A percentile compares a stretch with the other conserved stretches of the same genome.
phyloP scores from a whole-genome alignment of 1,140 invertebrate genomes.

The Octopus sinensis region DNA sequence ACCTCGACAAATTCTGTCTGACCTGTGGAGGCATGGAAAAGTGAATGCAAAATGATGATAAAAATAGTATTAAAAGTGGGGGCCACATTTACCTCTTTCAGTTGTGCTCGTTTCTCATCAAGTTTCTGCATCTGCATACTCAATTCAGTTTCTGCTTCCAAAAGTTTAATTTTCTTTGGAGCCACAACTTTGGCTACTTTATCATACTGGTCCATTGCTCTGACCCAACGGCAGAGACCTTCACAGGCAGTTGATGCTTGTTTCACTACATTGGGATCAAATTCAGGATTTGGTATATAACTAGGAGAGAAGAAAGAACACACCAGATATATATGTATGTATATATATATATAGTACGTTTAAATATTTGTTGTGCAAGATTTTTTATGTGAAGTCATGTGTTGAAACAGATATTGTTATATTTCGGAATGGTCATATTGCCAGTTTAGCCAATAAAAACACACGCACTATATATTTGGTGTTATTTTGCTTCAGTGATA shows the following conservation, averaged over 20 bases:
- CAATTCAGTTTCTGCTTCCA: slow-evolving; percentile 54
- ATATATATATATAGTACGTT: too few species aligned
- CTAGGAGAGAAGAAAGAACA: slow-evolving; percentile 38
- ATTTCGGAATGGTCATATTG: too few species aligned
- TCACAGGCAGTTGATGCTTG: slow-evolving; percentile 58
- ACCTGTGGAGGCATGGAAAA: background rate
- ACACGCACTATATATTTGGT: too few species aligned
- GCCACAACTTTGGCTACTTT: slow-evolving; percentile 60
- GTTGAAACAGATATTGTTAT: too few species aligned
- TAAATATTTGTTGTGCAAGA: too few species aligned
- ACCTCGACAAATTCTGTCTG: too few species aligned
- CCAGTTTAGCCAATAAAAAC: too few species aligned
- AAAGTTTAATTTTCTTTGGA: slow-evolving; percentile 61
- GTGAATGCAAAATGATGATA: background rate
- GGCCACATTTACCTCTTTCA: slow-evolving; percentile 43
- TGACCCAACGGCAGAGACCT: slow-evolving; percentile 58
- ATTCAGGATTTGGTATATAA: slow-evolving; percentile 55
- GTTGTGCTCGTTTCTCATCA: slow-evolving; percentile 56
- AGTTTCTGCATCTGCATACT: slow-evolving; percentile 58
- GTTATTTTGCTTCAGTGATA: too few species aligned
- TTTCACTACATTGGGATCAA: slow-evolving; percentile 55
- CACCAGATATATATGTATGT: too few species aligned
- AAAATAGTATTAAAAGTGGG: background rate
- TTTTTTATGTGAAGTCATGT: too few species aligned
- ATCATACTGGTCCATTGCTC: slow-evolving; percentile 61